Evolutionary conservation across 2,113 vertebrate species (phyloP).

Genomic region (Ailuropoda melanoleuca): DNA sequence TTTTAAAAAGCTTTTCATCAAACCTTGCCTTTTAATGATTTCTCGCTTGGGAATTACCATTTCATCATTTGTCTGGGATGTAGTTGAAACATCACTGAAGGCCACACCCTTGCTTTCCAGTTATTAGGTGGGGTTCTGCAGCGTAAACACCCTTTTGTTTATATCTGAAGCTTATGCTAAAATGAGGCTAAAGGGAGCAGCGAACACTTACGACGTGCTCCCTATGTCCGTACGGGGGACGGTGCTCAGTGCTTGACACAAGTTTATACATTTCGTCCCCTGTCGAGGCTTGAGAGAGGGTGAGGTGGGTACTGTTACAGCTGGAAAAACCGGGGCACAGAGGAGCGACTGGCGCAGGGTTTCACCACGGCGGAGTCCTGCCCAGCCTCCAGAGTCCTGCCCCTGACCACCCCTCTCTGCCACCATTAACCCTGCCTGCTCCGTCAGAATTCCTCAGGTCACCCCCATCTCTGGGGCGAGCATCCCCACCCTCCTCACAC

Average conservation of each 20-base stretch:
- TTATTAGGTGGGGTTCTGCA: not conserved
- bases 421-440: not conserved
- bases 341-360: not conserved
- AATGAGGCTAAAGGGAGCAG: not conserved
- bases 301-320: not conserved
- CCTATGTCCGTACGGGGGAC: not conserved
- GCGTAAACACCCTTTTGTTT: not conserved
- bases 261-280: not conserved
- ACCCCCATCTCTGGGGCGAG: not conserved
- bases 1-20: not conserved
- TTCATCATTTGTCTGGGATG: not conserved
- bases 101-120: not conserved
- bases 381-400: not conserved
- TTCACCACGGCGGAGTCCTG: not conserved
- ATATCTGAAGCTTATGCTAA: not conserved
- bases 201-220: fast-evolving
- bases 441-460: not conserved
- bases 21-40: not conserved
- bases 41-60: not conserved
- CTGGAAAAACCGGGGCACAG: not conserved
- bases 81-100: not conserved
- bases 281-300: not conserved
- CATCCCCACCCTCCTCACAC: not conserved
- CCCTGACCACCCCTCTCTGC: not conserved
- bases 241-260: fast-evolving